Evolutionary conservation across 2,797 vertebrate genomes (phyloP).

Genomic region (Pangasius macronema): DNA sequence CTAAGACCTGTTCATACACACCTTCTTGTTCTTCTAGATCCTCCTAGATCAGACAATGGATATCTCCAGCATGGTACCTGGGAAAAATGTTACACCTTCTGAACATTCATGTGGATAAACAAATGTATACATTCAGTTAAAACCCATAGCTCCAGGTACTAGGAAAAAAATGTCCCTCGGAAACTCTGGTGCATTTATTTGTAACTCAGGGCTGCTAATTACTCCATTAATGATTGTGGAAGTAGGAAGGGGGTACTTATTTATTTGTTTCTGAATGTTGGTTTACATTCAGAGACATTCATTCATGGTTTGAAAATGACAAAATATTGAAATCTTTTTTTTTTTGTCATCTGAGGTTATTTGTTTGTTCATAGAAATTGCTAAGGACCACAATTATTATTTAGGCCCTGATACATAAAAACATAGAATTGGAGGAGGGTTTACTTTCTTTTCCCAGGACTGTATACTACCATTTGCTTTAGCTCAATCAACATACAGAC

Average conservation of each 20-base stretch:
- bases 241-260: background rate
- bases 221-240: background rate
- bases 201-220: background rate
- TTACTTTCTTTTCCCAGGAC: background rate
- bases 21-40: too few relatives aligned
- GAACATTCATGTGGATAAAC: background rate
- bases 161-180: too few relatives aligned
- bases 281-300: too few relatives aligned
- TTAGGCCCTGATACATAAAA: too few relatives aligned
- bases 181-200: background rate
- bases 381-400: too few relatives aligned
- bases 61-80: background rate
- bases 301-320: too few relatives aligned
- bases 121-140: too few relatives aligned
- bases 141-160: too few relatives aligned
- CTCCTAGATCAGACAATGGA: too few relatives aligned
- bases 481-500: background rate
- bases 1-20: too few relatives aligned
- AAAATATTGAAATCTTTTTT: background rate
- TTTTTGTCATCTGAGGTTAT: background rate
- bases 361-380: background rate
- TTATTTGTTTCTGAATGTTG: background rate
- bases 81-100: background rate
- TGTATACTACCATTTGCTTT: background rate
- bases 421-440: background rate